Conservation (phyloP, 2,797 vertebrate species). For the Glossophaga mutica region DNA sequence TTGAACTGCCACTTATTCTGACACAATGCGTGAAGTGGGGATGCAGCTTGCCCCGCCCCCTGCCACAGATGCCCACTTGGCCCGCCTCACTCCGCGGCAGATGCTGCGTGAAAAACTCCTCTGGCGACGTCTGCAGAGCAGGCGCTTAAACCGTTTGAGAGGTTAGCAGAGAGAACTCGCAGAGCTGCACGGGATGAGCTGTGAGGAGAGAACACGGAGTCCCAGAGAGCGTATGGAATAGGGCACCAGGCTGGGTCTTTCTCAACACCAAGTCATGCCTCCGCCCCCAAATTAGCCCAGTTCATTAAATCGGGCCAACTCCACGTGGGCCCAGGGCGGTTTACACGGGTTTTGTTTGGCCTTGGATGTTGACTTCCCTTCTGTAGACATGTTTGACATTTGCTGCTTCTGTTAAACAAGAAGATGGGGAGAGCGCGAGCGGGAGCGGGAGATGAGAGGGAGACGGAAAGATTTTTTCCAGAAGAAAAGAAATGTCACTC, state of each 20-base stretch:
- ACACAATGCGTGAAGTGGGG: neutral
- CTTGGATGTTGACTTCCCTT: constrained; percentile 58
- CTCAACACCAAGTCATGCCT: neutral
- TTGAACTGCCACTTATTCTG: neutral
- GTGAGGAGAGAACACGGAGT: rapidly evolving
- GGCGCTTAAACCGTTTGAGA: neutral
- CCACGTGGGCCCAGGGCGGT: neutral
- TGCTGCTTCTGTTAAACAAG: constrained; percentile 59
- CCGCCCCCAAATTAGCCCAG: neutral
- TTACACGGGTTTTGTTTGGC: constrained; percentile 63
- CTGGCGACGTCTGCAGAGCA: neutral
- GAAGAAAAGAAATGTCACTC: neutral
- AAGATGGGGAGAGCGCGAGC: constrained; percentile 6
- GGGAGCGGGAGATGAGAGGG: neutral
- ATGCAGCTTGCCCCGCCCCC: neutral
- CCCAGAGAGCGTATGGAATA: neutral
- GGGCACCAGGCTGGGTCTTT: neutral
- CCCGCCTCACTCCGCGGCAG: neutral
- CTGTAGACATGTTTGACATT: constrained; percentile 64
- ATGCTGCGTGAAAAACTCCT: neutral
- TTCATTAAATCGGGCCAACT: neutral
- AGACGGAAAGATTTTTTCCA: constrained; percentile 40
- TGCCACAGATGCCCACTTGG: neutral
- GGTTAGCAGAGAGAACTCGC: neutral
- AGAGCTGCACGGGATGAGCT: neutral